A percentile compares a stretch with the other conserved stretches of the same genome.
These are phyloP conservation scores for Oncorhynchus clarkii DNA, from an alignment of 2,113 vertebrate species.

Conservation along the genomic window DNA sequence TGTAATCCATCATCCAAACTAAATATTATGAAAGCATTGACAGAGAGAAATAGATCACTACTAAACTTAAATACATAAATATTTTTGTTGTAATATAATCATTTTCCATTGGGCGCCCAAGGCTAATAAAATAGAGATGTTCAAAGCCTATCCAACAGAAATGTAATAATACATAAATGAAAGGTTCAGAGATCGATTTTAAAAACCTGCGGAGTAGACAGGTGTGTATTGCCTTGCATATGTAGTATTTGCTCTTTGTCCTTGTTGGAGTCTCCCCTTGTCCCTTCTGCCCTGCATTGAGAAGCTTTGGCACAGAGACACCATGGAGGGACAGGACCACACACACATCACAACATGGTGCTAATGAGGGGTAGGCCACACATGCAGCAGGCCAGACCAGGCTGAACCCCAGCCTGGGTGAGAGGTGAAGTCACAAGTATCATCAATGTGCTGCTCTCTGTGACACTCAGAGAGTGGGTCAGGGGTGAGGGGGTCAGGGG, in stretches of 20 bases:
- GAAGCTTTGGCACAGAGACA: slow-evolving; percentile 70
- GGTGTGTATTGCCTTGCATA: slow-evolving; percentile 48
- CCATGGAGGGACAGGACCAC: slow-evolving; percentile 35
- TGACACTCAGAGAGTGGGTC: slow-evolving; percentile 18
- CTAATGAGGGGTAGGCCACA: slow-evolving; percentile 48
- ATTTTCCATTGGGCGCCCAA: slow-evolving; percentile 39
- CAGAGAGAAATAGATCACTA: slow-evolving; percentile 55
- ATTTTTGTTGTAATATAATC: slow-evolving; percentile 48
- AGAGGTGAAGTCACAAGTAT: slow-evolving; percentile 54
- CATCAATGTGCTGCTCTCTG: slow-evolving; percentile 31
- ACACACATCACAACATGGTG: slow-evolving; percentile 52
- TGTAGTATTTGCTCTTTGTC: slow-evolving; percentile 38
- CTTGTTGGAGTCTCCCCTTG: slow-evolving; percentile 22
- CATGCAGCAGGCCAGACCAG: slow-evolving; percentile 49
- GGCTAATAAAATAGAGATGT: slow-evolving; percentile 56
- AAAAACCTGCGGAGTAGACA: slow-evolving; percentile 17
- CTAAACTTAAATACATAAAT: slow-evolving; percentile 80
- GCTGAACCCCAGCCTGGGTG: slow-evolving; percentile 34
- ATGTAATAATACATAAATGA: slow-evolving; percentile 18
- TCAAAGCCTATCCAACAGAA: slow-evolving; percentile 30
- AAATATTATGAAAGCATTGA: slow-evolving; percentile 66
- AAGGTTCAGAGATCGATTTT: slow-evolving; percentile 39
- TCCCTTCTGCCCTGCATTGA: slow-evolving; percentile 48
- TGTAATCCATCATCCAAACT: slow-evolving; percentile 45
- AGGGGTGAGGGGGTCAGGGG: background rate